phyloP scores from a whole-genome alignment of 1,140 invertebrate genomes.

The Hylaeus volcanicus region DNA sequence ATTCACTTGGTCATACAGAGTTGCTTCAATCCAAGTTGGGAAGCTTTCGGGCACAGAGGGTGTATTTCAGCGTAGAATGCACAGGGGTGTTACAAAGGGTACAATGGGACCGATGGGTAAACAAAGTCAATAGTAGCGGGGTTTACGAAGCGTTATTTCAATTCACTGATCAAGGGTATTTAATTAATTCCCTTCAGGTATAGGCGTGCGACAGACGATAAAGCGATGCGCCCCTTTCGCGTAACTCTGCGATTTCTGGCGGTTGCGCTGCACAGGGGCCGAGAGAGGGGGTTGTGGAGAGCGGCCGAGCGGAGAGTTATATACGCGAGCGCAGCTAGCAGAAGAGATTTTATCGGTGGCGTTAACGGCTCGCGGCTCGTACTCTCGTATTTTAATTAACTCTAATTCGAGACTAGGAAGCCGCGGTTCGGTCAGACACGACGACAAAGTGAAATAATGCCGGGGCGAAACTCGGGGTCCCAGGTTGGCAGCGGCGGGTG shows the following conservation, averaged over 20 bases:
- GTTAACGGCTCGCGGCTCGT: slow-evolving; percentile 49
- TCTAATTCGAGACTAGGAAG: slow-evolving; percentile 61
- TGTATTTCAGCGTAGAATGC: too few relatives aligned
- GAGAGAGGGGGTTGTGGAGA: too few relatives aligned
- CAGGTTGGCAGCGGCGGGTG: background rate
- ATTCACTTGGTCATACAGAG: too few relatives aligned
- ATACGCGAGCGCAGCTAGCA: too few relatives aligned
- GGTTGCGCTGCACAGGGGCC: accelerated
- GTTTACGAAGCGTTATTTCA: too few relatives aligned
- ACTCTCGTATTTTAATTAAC: slow-evolving; percentile 64
- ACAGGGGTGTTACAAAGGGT: too few relatives aligned
- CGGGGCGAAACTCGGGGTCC: slow-evolving; percentile 2
- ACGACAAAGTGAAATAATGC: slow-evolving; percentile 60
- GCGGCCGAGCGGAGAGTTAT: background rate
- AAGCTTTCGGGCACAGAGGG: too few relatives aligned
- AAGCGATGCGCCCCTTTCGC: background rate
- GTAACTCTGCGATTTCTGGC: slow-evolving; percentile 2
- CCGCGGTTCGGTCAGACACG: slow-evolving; percentile 29
- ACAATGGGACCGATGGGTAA: too few relatives aligned
- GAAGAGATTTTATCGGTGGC: slow-evolving; percentile 57
- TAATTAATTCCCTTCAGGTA: slow-evolving; percentile 22
- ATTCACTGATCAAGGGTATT: too few relatives aligned
- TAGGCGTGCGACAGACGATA: background rate
- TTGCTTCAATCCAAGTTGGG: too few relatives aligned
- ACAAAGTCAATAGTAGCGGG: too few relatives aligned